These are phyloP conservation scores for Melanotaenia pygmaea DNA, from an alignment of 2,797 vertebrate species.

Conservation along the genomic window DNA sequence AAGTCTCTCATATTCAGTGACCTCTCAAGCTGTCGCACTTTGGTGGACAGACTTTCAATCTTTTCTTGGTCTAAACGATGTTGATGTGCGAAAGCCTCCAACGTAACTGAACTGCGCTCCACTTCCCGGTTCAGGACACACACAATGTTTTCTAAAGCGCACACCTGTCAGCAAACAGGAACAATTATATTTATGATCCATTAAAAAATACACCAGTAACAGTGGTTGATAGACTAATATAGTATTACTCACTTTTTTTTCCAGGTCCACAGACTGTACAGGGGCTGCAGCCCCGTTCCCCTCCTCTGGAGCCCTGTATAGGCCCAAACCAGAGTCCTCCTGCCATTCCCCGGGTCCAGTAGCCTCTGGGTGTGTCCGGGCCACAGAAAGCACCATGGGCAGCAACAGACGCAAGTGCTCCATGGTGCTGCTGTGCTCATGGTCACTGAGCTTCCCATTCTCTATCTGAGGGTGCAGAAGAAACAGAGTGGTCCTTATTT, in stretches of 20 bases:
- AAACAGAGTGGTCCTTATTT: conserved; percentile 8
- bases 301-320: conserved; percentile 78
- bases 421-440: conserved; percentile 85
- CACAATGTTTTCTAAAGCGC: conserved; percentile 93
- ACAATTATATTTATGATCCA: conserved; percentile 4
- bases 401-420: conserved; percentile 93
- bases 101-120: conserved; percentile 86
- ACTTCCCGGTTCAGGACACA: conserved; percentile 96
- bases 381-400: conserved; percentile 69
- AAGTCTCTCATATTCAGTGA: conserved; percentile 89
- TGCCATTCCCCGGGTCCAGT: conserved; percentile 73
- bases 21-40: conserved; percentile 93
- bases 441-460: conserved; percentile 87
- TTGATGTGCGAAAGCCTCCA: conserved; percentile 89
- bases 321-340: conserved; percentile 78
- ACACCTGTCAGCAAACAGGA: conserved; percentile 78
- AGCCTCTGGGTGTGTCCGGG: conserved; percentile 61
- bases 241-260: conserved; percentile 65
- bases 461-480: conserved; percentile 83
- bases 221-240: neutral
- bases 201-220: neutral
- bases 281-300: conserved; percentile 52
- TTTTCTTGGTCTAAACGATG: conserved; percentile 93
- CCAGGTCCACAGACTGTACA: conserved; percentile 48
- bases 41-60: conserved; percentile 88